Percentiles rank a stretch among this genome's conserved stretches.
Conservation (phyloP, 2,113 vertebrate genomes). For the Entelurus aequoreus region DNA sequence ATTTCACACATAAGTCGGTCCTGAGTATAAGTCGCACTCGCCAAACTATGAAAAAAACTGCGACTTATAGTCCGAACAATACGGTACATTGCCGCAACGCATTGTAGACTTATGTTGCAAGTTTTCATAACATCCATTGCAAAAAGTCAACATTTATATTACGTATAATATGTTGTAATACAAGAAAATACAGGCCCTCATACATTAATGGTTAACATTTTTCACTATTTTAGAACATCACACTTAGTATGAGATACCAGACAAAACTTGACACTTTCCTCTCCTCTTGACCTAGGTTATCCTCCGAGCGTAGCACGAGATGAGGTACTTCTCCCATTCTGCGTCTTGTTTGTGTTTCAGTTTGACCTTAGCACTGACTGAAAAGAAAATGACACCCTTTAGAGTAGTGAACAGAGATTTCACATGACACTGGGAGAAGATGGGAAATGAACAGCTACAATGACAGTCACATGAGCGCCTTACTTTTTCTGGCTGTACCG, state of each 20-base stretch:
- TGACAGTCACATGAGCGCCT: slow-evolving; percentile 12
- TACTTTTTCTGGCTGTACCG: slow-evolving; percentile 39
- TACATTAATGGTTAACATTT: not conserved
- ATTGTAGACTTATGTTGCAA: no score
- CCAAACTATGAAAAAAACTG: no score
- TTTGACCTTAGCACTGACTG: slow-evolving; percentile 31
- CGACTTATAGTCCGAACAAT: no score
- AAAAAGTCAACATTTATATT: no score
- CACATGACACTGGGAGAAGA: not conserved
- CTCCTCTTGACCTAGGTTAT: slow-evolving; percentile 7
- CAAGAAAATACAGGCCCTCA: not conserved
- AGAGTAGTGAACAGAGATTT: not conserved
- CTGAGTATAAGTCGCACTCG: no score
- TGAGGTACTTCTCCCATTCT: slow-evolving; percentile 63
- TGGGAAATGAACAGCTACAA: not conserved
- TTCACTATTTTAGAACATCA: not conserved
- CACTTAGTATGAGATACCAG: not conserved
- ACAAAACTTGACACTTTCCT: not conserved
- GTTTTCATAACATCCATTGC: no score
- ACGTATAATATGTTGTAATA: not conserved
- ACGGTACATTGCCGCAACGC: no score
- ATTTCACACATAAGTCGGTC: no score
- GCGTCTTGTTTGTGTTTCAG: slow-evolving; percentile 22
- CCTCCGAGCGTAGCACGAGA: slow-evolving; percentile 50
- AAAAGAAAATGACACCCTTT: not conserved